phyloP scores from a whole-genome alignment of 2,888 invertebrate species.

The Lobophora halterata region DNA sequence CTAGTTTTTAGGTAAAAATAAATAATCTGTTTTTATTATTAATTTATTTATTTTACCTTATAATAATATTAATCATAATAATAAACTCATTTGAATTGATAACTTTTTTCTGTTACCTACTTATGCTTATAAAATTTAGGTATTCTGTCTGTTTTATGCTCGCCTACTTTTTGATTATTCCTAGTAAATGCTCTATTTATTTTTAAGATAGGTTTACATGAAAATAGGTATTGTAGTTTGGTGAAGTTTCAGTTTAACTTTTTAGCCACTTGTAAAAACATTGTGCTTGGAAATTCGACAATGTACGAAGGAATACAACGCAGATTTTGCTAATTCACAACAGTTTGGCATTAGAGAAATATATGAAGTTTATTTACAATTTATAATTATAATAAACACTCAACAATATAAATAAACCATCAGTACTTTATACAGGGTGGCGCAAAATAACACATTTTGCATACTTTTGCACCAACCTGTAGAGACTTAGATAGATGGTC shows the following conservation, averaged over 20 bases:
- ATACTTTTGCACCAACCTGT: too few species aligned
- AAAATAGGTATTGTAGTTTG: neutral
- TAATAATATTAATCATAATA: slow-evolving; percentile 7
- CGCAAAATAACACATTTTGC: too few species aligned
- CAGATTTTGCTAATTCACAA: slow-evolving; percentile 14
- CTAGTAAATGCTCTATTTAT: neutral
- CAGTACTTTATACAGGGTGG: too few species aligned
- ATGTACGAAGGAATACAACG: too few species aligned
- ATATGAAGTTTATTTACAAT: slow-evolving; percentile 3
- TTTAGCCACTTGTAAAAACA: too few species aligned
- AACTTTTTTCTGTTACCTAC: too few species aligned
- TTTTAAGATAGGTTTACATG: too few species aligned
- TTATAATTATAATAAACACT: slow-evolving; percentile 12
- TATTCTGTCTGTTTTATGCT: too few species aligned
- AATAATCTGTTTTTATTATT: slow-evolving; percentile 23
- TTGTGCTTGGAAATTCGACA: too few species aligned
- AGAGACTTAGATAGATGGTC: too few species aligned
- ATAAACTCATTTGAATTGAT: slow-evolving; percentile 10
- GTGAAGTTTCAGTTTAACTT: too few species aligned
- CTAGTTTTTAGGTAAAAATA: slow-evolving; percentile 11
- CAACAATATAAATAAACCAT: slow-evolving; percentile 6
- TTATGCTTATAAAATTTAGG: too few species aligned
- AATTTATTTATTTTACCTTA: slow-evolving; percentile 18
- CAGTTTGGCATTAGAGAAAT: slow-evolving; percentile 21
- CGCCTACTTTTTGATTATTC: slow-evolving; percentile 2